Evolutionary conservation across 2,113 vertebrate species (phyloP).

Genomic region (Hylia prasina): DNA sequence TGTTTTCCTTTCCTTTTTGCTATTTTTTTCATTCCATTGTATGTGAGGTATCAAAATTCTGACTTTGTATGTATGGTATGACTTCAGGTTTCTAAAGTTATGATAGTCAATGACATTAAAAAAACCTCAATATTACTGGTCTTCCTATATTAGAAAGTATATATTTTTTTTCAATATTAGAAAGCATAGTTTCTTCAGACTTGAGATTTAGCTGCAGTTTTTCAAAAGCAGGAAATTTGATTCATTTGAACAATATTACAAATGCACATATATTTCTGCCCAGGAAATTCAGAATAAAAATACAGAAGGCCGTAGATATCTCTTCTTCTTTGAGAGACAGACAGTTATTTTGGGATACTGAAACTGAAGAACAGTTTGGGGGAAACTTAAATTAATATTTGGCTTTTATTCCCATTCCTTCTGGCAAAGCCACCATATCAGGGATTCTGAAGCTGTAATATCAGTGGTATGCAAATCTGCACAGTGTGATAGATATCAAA

Average conservation of each 20-base stretch:
- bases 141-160: neutral
- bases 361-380: neutral
- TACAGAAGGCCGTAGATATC: neutral
- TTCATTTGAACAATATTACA: neutral
- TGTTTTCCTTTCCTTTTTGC: neutral
- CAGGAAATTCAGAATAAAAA: neutral
- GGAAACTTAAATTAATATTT: neutral
- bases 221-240: neutral
- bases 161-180: too few species aligned
- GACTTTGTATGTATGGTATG: neutral
- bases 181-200: neutral
- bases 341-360: neutral
- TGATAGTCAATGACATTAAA: neutral
- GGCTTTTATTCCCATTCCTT: neutral
- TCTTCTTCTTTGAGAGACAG: neutral
- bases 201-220: neutral
- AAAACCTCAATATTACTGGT: neutral
- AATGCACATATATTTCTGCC: neutral
- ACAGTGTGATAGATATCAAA: neutral
- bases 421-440: neutral
- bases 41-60: neutral
- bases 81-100: neutral
- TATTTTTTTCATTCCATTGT: neutral
- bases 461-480: neutral
- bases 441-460: neutral